These are phyloP conservation scores for Misgurnus anguillicaudatus DNA, from an alignment of 2,113 vertebrate species.

Conservation along the genomic window DNA sequence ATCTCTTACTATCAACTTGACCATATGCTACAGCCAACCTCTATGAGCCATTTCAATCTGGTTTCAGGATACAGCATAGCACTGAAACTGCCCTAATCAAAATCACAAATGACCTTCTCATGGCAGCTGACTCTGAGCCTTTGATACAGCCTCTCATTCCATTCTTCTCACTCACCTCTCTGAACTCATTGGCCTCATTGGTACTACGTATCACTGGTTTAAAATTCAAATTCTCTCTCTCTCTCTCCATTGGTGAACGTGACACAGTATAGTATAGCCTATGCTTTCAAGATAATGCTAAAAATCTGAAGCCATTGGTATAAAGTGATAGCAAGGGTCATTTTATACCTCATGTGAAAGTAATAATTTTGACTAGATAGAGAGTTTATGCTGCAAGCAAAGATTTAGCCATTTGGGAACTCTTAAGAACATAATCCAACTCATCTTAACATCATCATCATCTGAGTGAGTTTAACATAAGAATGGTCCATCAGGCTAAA, in stretches of 20 bases:
- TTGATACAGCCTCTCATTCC: too few relatives aligned
- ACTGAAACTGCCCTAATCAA: too few relatives aligned
- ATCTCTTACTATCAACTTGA: too few relatives aligned
- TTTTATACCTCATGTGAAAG: slow-evolving; percentile 28
- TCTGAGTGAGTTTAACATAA: slow-evolving; percentile 35
- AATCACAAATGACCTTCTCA: too few relatives aligned
- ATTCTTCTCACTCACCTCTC: too few relatives aligned
- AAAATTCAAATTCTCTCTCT: too few relatives aligned
- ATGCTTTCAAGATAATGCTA: not conserved
- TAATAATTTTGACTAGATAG: slow-evolving; percentile 35
- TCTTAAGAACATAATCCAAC: slow-evolving; percentile 39
- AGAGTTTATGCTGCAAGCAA: slow-evolving; percentile 14
- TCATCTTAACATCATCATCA: slow-evolving; percentile 31
- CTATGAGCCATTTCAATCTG: too few relatives aligned
- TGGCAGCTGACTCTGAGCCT: too few relatives aligned
- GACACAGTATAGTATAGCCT: not conserved
- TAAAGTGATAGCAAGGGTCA: not conserved
- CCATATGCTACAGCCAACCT: too few relatives aligned
- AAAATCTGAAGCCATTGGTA: not conserved
- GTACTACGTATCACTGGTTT: too few relatives aligned
- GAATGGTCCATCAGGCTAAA: slow-evolving; percentile 21
- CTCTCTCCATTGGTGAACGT: not conserved
- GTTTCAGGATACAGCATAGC: too few relatives aligned
- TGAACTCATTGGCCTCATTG: too few relatives aligned
- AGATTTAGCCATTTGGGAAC: slow-evolving; percentile 29